A percentile compares a stretch with the other conserved stretches of the same genome.
phyloP scores from a whole-genome alignment of 2,113 vertebrate genomes.

The Chroicocephalus ridibundus region DNA sequence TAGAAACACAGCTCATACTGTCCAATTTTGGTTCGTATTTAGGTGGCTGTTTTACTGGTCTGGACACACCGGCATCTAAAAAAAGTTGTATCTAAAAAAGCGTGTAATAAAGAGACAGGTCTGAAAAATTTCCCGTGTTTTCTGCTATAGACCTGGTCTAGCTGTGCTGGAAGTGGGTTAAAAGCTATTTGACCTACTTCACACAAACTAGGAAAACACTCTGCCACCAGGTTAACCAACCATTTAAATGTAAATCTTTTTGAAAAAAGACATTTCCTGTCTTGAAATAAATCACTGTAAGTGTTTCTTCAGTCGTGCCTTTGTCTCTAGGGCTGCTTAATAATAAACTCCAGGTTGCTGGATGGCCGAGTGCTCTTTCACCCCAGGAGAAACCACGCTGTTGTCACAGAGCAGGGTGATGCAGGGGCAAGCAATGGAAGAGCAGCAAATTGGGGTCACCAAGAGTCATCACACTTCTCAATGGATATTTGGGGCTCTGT shows the following conservation, averaged over 20 bases:
- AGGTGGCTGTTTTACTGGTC: not conserved
- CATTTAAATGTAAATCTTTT: not conserved
- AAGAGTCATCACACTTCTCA: not conserved
- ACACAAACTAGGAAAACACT: not conserved
- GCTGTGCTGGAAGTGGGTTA: not conserved
- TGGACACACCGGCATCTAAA: not conserved
- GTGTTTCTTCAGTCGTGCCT: not conserved
- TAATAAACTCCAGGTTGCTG: not conserved
- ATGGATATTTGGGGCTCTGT: not conserved
- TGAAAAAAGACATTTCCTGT: not conserved
- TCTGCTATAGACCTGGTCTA: not conserved
- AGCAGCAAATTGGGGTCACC: not conserved
- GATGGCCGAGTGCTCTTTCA: not conserved
- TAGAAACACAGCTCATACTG: not conserved
- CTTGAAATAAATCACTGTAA: not conserved
- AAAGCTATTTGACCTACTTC: not conserved
- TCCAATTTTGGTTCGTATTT: accelerated
- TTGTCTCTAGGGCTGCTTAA: slow-evolving; percentile 3
- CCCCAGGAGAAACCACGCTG: not conserved
- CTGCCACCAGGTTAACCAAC: not conserved
- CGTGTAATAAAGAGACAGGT: not conserved
- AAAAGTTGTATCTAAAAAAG: not conserved
- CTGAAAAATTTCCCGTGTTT: not conserved
- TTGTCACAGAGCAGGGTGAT: not conserved
- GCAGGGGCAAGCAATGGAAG: not conserved